Evolutionary conservation across 2,888 invertebrate genomes (phyloP).

Genomic region (Limenitis camilla): DNA sequence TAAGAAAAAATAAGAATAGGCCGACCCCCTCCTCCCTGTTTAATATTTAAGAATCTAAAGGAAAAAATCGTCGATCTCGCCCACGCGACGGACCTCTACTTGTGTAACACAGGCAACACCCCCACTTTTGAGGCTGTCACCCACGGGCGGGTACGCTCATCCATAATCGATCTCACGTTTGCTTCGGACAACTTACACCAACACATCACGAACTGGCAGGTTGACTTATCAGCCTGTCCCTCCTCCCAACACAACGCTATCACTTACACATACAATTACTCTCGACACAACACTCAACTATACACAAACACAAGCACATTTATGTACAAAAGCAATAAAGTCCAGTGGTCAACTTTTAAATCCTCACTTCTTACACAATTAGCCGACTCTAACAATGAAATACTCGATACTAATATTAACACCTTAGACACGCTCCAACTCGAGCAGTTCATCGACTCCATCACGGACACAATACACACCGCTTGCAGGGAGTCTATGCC

Average conservation of each 20-base stretch:
- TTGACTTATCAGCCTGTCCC: background rate
- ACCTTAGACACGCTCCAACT: too few relatives aligned
- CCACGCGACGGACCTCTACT: background rate
- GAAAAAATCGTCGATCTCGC: conserved; percentile 11
- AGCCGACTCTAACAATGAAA: too few relatives aligned
- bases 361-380: too few relatives aligned
- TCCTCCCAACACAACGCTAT: background rate
- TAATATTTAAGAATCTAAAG: too few relatives aligned
- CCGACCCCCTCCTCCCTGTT: too few relatives aligned
- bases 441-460: too few relatives aligned
- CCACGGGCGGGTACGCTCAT: conserved; percentile 3
- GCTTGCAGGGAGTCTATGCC: too few relatives aligned
- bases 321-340: background rate
- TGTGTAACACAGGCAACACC: conserved; percentile 14
- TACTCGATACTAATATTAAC: too few relatives aligned
- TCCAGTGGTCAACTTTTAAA: too few relatives aligned
- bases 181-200: background rate
- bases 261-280: background rate
- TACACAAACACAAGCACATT: background rate
- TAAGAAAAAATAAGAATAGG: too few relatives aligned
- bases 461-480: too few relatives aligned
- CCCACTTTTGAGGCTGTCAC: conserved; percentile 23
- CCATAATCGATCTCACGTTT: conserved; percentile 17
- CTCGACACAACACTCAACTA: background rate
- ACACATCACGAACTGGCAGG: conserved; percentile 10